Percentiles rank a stretch among this genome's conserved stretches.
These are phyloP conservation scores for Leucozona laternaria DNA, from an alignment of 2,888 invertebrate species.

Conservation along the genomic window DNA sequence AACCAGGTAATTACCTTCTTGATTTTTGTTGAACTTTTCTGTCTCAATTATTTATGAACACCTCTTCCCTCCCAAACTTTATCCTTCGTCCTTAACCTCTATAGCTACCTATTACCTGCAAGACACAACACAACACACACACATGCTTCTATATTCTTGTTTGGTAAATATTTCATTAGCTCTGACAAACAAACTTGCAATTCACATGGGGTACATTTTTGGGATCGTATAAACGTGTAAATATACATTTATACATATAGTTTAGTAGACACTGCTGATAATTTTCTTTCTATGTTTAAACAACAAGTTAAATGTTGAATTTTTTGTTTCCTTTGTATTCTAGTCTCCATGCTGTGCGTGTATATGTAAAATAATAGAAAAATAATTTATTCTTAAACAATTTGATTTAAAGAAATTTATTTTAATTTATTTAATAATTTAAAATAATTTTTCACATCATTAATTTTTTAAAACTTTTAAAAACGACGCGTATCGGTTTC, in stretches of 20 bases:
- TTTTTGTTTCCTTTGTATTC: too few relatives aligned
- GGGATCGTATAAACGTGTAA: too few relatives aligned
- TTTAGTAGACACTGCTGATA: not conserved
- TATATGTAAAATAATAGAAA: too few relatives aligned
- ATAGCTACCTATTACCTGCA: not conserved
- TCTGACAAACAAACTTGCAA: not conserved
- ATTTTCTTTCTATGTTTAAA: not conserved
- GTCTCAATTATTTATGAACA: constrained; percentile 10
- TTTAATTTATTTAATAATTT: too few relatives aligned
- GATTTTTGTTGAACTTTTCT: constrained; percentile 18
- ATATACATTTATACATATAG: too few relatives aligned
- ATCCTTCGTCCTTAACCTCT: not conserved
- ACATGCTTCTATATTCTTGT: not conserved
- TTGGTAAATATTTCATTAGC: constrained; percentile 23
- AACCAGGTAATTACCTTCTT: constrained; percentile 10
- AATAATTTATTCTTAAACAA: too few relatives aligned
- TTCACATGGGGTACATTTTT: not conserved
- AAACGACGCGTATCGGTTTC: too few relatives aligned
- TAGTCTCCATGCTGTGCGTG: too few relatives aligned
- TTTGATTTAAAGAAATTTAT: too few relatives aligned
- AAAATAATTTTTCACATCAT: too few relatives aligned
- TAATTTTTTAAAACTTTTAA: too few relatives aligned
- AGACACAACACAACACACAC: not conserved
- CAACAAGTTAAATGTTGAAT: not conserved
- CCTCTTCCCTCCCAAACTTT: too few relatives aligned